Percentiles rank a stretch among this genome's conserved stretches.
Evolutionary conservation across 1,140 invertebrate genomes (phyloP).

Genomic region (Tribolium madens): DNA sequence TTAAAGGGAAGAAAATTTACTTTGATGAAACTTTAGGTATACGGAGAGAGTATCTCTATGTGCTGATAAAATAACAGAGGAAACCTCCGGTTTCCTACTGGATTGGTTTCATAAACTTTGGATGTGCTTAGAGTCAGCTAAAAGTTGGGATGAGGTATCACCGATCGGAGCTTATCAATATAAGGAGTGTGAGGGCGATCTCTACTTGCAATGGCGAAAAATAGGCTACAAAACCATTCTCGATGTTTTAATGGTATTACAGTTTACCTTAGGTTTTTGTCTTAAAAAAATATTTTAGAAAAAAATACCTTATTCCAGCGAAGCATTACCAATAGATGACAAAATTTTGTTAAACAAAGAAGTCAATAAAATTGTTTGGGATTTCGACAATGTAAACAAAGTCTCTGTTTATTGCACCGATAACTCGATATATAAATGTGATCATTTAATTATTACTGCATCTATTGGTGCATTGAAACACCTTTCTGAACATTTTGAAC

Average conservation of each 20-base stretch:
- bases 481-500: constrained; percentile 70
- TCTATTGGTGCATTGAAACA: constrained; percentile 79
- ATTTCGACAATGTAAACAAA: constrained; percentile 52
- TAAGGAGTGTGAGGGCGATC: constrained; percentile 72
- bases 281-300: constrained; percentile 48
- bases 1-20: constrained; percentile 12
- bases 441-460: constrained; percentile 76
- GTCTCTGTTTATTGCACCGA: constrained; percentile 70
- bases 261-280: not conserved
- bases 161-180: constrained; percentile 69
- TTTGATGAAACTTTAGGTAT: constrained; percentile 40
- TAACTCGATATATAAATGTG: constrained; percentile 70
- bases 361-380: constrained; percentile 67
- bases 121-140: constrained; percentile 70
- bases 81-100: constrained; percentile 66
- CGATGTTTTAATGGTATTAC: constrained; percentile 71
- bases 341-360: constrained; percentile 66
- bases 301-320: constrained; percentile 67
- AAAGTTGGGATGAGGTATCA: constrained; percentile 73
- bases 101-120: constrained; percentile 71
- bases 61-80: not conserved
- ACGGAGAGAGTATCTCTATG: constrained; percentile 45
- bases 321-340: constrained; percentile 71
- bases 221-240: constrained; percentile 73
- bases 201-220: constrained; percentile 72